Evolutionary conservation across 2,888 invertebrate species (phyloP), one percentile per base, ranked within the genome.

Genomic region (Ormia ochracea): DNA sequence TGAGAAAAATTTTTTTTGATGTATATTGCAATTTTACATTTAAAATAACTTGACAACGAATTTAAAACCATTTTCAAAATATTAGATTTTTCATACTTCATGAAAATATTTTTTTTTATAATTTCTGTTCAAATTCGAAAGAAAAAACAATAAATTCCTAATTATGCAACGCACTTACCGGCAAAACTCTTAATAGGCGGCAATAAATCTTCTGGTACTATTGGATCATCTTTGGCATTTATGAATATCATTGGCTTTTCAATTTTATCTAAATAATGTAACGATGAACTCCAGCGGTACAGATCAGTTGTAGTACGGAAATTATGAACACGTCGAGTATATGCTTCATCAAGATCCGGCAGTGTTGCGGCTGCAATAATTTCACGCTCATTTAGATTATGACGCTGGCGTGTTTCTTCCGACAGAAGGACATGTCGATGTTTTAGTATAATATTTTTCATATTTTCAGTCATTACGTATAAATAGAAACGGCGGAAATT

Each of bases 381-480:
- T 85, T 94, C 94, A 59, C 94, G 93, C 89, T 96, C 96, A 85
- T 94, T 94, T 58, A 96, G 91, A 82, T 92, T 91, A 87, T 92
- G 93, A 72, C 92, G 91, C 69, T 90, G 91, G 87, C 94, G 94
- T 17, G 94, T 92, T 52, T 96, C 95, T 48, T 94, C 93, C 19
- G 93, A 93, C 56, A 97, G 91, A 66, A 97, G 90, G 75, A 93
- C 92, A 82, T 93, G 92, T 84, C 95, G 94, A 90, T 98, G 96
- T 65, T 94, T 92, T n/a, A 96, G 91, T 83, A 98, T 94, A 76
- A 98, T 94, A 86, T 93, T 94, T 83, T 96, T 95, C 89, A 97
- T 94, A 89, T 96, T 96, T 88, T 96, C 96, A 0, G 97, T 97
- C 95, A 98, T 97, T 76, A 96, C 93, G 90, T 96, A 97, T 74